Conservation (phyloP, 2,113 vertebrate species). For the Heterochromis multidens region DNA sequence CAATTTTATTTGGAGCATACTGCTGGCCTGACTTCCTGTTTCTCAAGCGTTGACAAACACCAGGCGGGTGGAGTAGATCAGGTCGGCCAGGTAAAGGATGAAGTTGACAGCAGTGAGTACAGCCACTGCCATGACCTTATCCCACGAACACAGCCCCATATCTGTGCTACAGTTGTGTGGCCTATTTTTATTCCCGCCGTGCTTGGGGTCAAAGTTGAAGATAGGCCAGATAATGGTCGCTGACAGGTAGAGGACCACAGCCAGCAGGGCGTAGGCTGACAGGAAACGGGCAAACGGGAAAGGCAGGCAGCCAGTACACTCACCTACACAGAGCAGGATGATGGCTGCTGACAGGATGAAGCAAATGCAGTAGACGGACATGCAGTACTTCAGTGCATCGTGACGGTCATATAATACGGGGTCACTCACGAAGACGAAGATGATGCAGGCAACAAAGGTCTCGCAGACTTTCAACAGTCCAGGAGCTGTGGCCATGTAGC, state of each 20-base stretch:
- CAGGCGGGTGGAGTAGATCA: slow-evolving; percentile 83
- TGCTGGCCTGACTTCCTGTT: neutral
- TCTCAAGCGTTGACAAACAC: slow-evolving; percentile 80
- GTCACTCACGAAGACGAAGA: slow-evolving; percentile 83
- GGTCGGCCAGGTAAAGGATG: slow-evolving; percentile 83
- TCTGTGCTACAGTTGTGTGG: fast-evolving
- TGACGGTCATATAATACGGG: slow-evolving; percentile 62
- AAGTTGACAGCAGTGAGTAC: slow-evolving; percentile 84
- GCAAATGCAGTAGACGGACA: slow-evolving; percentile 87
- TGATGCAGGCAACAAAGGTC: slow-evolving; percentile 87
- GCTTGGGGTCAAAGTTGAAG: slow-evolving; percentile 79
- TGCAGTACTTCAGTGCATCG: slow-evolving; percentile 79
- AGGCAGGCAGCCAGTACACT: slow-evolving; percentile 84
- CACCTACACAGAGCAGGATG: slow-evolving; percentile 83
- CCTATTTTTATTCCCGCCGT: slow-evolving; percentile 38
- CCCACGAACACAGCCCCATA: slow-evolving; percentile 66
- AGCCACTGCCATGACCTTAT: slow-evolving; percentile 78
- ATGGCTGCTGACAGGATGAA: slow-evolving; percentile 84
- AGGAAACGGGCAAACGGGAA: slow-evolving; percentile 84
- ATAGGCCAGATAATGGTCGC: slow-evolving; percentile 88
- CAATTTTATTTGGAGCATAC: slow-evolving; percentile 24
- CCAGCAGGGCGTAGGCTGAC: slow-evolving; percentile 80
- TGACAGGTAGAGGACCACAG: slow-evolving; percentile 78
- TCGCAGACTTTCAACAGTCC: slow-evolving; percentile 89
- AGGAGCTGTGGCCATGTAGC: slow-evolving; percentile 89